Conservation (phyloP, 2,888 invertebrate species). For the Synergus laeviventris region DNA sequence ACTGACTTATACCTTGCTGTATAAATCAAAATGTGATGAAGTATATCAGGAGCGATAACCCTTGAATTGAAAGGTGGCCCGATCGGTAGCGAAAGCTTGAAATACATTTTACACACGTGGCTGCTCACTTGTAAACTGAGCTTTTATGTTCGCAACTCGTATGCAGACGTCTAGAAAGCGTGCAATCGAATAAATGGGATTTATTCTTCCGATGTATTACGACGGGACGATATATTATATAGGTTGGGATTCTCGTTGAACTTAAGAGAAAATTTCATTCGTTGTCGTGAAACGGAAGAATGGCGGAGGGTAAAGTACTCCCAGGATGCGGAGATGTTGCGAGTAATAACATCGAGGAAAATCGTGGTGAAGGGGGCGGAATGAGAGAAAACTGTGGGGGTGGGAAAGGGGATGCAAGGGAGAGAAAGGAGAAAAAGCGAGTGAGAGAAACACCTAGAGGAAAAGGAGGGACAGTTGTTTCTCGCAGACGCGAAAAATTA, state of each 20-base stretch:
- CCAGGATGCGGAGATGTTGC: slow-evolving; percentile 42
- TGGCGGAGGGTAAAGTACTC: slow-evolving; percentile 27
- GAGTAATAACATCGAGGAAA: slow-evolving; percentile 41
- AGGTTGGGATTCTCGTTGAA: slow-evolving; percentile 32
- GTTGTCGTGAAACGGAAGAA: slow-evolving; percentile 24
- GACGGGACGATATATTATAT: slow-evolving; percentile 34
- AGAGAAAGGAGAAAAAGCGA: neutral
- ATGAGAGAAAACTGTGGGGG: slow-evolving; percentile 20
- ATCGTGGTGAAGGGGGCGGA: slow-evolving; percentile 39
- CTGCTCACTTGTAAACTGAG: slow-evolving; percentile 39
- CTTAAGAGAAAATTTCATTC: slow-evolving; percentile 32
- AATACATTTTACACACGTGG: slow-evolving; percentile 33
- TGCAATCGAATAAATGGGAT: slow-evolving; percentile 39
- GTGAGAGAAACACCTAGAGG: slow-evolving; percentile 22
- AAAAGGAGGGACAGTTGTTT: slow-evolving; percentile 33
- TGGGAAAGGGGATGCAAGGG: slow-evolving; percentile 26
- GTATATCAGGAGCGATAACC: slow-evolving; percentile 23
- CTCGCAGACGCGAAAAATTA: slow-evolving; percentile 38
- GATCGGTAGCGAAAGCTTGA: slow-evolving; percentile 15
- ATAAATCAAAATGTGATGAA: neutral
- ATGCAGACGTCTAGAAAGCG: slow-evolving; percentile 40
- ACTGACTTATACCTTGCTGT: no score
- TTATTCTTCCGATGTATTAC: slow-evolving; percentile 33
- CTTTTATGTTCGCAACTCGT: slow-evolving; percentile 34
- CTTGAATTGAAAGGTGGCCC: slow-evolving; percentile 16